Base-by-base conservation (phyloP, 2,113 vertebrate species). In the Eulemur rufifrons region DNA sequence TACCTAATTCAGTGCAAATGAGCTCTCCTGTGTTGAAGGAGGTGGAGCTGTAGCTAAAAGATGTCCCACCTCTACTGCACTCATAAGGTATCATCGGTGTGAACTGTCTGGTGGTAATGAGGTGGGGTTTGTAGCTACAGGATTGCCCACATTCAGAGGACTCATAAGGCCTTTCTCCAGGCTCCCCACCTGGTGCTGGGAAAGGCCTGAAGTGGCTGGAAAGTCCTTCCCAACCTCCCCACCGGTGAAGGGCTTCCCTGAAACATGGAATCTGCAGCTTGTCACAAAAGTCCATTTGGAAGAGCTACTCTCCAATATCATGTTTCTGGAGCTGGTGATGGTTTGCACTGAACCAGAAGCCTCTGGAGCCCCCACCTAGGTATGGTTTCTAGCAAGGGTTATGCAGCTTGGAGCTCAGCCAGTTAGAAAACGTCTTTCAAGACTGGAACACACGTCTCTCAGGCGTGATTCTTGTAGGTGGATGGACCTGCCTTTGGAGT, bases 61-160 rank as follows among this genome's bases (percentile, higher is more conserved):
- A 52, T 52, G 71, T 95, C 47, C 56, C 68, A 87, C 54, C 80
- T n/a, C 74, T 29, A 45, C 0, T 12, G 14, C 78, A 89, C 25
- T 76, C 45, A 37, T 10, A 88, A 39, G 97, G 96, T 61, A 87
- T 95, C 94, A 23, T 89, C 89, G 3, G 89, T 89, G 47, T 97
- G 98, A 59, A 42, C 73, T 50, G 8, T 50, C 14, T 13, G 18
- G 15, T 76, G 45, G 32, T 14, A 47, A 76, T 18, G 7, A 47
- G 29, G 45, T 20, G 45, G 15, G 27, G 9, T 45, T 47, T 50
- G 27, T 25, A 18, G 73, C 45, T 10, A 32, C 96, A 92, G 1
- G 50, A 77, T 92, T 93, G 95, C 11, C 83, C 95, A 64, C 94
- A 97, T 25, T 94, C 86, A 39, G 32, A 77, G 52, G 93, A 95